Evolutionary conservation across 2,888 invertebrate species (phyloP).

Genomic region (Rhaphigaster nebulosa): DNA sequence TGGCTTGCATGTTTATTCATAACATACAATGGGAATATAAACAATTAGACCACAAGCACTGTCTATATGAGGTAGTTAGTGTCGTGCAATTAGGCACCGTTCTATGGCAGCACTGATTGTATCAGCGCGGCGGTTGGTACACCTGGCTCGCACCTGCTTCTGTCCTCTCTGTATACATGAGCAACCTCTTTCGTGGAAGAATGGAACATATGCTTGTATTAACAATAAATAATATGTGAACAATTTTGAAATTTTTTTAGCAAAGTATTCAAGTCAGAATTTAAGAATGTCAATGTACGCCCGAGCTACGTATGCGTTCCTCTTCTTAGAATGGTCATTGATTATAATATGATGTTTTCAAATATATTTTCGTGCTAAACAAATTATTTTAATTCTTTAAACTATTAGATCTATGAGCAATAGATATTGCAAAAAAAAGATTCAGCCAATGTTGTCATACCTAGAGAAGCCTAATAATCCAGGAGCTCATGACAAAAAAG

Average conservation of each 20-base stretch:
- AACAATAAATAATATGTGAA: background rate
- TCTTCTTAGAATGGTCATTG: no score
- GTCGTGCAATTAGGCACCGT: slow-evolving; percentile 29
- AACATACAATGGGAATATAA: slow-evolving; percentile 42
- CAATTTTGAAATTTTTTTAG: background rate
- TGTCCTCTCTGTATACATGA: background rate
- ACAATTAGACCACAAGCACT: slow-evolving; percentile 33
- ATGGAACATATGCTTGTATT: background rate
- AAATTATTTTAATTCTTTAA: no score
- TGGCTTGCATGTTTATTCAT: slow-evolving; percentile 23
- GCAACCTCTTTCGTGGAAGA: background rate
- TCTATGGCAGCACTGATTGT: slow-evolving; percentile 46
- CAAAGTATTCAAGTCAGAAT: no score
- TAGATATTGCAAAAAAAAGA: no score
- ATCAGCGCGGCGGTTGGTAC: slow-evolving; percentile 26
- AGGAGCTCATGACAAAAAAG: no score
- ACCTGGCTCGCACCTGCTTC: slow-evolving; percentile 35
- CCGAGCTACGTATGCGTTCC: no score
- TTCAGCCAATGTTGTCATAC: no score
- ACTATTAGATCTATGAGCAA: no score
- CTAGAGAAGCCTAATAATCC: no score
- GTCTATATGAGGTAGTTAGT: slow-evolving; percentile 47
- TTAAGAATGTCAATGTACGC: no score
- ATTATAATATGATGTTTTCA: no score
- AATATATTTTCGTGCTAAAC: no score